These are phyloP conservation scores for Dicerorhinus sumatrensis DNA, from an alignment of 2,113 vertebrate species.

Conservation along the genomic window DNA sequence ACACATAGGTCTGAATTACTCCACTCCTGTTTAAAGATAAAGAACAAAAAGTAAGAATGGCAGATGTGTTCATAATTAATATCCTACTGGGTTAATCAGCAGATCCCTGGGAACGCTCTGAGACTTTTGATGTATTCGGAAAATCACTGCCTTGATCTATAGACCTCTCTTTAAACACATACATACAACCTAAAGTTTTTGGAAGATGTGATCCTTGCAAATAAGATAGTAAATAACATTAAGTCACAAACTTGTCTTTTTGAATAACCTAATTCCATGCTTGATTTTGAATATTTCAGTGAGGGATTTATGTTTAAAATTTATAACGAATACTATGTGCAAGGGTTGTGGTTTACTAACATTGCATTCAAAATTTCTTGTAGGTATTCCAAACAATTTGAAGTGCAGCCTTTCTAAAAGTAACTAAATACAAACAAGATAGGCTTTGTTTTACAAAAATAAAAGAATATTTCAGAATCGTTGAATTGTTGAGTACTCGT, in stretches of 20 bases:
- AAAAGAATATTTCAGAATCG: background rate
- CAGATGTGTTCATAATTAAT: slow-evolving; percentile 89
- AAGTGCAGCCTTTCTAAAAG: background rate
- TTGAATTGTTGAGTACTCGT: background rate
- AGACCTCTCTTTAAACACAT: slow-evolving; percentile 75
- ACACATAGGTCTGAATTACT: slow-evolving; percentile 82
- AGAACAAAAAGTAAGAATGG: slow-evolving; percentile 86
- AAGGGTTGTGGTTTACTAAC: slow-evolving; percentile 70
- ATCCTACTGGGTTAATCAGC: slow-evolving; percentile 89
- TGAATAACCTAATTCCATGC: slow-evolving; percentile 74
- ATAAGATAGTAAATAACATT: slow-evolving; percentile 64
- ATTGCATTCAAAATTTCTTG: slow-evolving; percentile 73
- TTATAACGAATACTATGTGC: slow-evolving; percentile 62
- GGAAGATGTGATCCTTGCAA: slow-evolving; percentile 68
- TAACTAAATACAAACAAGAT: background rate
- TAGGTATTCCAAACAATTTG: slow-evolving; percentile 54
- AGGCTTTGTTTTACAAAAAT: background rate
- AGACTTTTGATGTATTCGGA: slow-evolving; percentile 86
- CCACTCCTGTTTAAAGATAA: slow-evolving; percentile 85
- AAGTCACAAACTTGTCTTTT: slow-evolving; percentile 74
- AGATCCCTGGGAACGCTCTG: slow-evolving; percentile 84
- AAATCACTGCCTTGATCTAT: slow-evolving; percentile 83
- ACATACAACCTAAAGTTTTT: slow-evolving; percentile 64
- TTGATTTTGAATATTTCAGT: slow-evolving; percentile 71
- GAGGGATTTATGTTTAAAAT: slow-evolving; percentile 72